Evolutionary conservation across 2,797 vertebrate species (phyloP), one percentile per base, ranked within the genome.

Genomic region (Setipinna tenuifilis): DNA sequence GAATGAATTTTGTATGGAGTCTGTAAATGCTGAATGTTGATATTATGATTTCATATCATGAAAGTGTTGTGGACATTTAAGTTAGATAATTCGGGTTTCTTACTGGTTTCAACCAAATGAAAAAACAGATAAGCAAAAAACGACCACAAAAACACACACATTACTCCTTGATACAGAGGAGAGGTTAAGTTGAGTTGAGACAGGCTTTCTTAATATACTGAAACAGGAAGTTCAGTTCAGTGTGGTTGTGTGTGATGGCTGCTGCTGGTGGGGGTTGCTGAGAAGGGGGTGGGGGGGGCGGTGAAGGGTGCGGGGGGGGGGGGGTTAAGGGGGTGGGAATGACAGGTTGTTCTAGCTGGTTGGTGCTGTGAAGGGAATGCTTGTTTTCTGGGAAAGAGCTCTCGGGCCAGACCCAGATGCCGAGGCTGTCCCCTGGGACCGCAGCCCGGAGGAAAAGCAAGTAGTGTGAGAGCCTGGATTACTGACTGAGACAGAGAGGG

Each of bases 331-430:
- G 86, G 88, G 88, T 88, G 92, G 93, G 88, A 84, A 92, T 89
- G 83, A 93, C 93, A 87, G 95, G 94, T 95, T 93, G 90, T 93
- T 96, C 85, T 90, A 91, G 93, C 21, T 86, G 71, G 91, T 44
- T 86, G 71, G 91, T 41, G 31, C 93, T 93, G 93, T 94, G 93
- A 97, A 96, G 95, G 93, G 93, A 95, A 93, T 5, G 14, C 95
- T 95, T 94, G 95, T 97, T 98, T 96, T 96, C 96, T 97, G 97
- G 97, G 97, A 99, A 99, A 97, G 94, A 92, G 91, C 90, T 90
- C 92, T 86, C 90, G 84, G 95, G 98, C 98, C 98, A 98, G 97
- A 96, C 91, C 85, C 88, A 96, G 96, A 99, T 97, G 96, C 96
- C 95, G 94, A 90, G 93, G 93, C 91, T 91, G 84, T 96, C 98